Evolutionary conservation across 2,113 vertebrate genomes (phyloP).

Genomic region (Polypterus senegalus): DNA sequence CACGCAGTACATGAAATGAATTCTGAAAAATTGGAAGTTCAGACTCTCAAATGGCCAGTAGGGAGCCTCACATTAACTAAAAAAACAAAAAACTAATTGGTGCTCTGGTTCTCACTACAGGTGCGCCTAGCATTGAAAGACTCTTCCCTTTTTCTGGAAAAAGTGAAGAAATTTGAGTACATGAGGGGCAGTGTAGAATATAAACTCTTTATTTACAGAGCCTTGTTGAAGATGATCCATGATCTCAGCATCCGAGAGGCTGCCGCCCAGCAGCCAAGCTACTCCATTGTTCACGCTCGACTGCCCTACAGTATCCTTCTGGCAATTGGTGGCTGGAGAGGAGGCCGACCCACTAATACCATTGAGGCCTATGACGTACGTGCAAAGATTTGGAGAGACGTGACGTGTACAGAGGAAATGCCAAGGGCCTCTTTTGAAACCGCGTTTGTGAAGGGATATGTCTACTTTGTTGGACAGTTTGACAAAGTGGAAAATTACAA

Average conservation of each 20-base stretch:
- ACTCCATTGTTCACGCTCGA: slow-evolving; percentile 42
- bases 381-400: slow-evolving; percentile 54
- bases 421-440: slow-evolving; percentile 55
- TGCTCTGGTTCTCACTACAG: slow-evolving; percentile 23
- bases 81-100: no score
- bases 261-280: slow-evolving; percentile 27
- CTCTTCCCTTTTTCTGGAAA: slow-evolving; percentile 52
- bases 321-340: slow-evolving; percentile 63
- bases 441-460: slow-evolving; percentile 47
- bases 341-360: slow-evolving; percentile 46
- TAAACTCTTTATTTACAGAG: slow-evolving; percentile 42
- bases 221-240: slow-evolving; percentile 44
- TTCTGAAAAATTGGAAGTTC: no score
- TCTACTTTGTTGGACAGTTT: slow-evolving; percentile 63
- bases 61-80: no score
- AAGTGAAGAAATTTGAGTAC: slow-evolving; percentile 49
- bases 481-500: slow-evolving; percentile 56
- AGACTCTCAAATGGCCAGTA: no score
- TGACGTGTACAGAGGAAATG: slow-evolving; percentile 42
- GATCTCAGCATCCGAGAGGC: slow-evolving; percentile 42
- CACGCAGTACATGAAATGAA: no score
- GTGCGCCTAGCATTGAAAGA: slow-evolving; percentile 57
- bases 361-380: slow-evolving; percentile 56
- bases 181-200: slow-evolving; percentile 49
- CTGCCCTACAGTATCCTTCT: slow-evolving; percentile 56